Base-by-base conservation (phyloP, 2,797 vertebrate genomes). In the Pogoniulus pusillus region DNA sequence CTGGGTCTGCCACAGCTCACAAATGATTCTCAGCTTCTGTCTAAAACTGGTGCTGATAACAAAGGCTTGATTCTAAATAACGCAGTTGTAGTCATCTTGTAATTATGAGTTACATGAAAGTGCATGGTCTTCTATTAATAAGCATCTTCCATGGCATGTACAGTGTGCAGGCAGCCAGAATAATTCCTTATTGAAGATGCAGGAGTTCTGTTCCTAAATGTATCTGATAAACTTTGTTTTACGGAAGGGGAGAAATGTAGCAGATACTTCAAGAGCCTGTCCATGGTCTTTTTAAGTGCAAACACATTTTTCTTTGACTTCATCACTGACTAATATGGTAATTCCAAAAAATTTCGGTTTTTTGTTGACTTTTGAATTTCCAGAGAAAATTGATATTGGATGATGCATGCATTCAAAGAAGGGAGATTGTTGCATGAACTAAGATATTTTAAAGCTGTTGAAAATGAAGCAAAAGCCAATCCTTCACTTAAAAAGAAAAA, bases 21-120 rank as follows among this genome's bases (percentile, higher is more conserved):
- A 97, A 96, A 96, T 96, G 97, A 96, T 98, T 97, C 96, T 97
- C 96, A 87, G 96, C 95, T 97, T 97, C 97, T 97, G 97, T 97
- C 97, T 96, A 97, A 97, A 98, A 97, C 97, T 95, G 95, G 93
- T 92, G 96, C 96, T 95, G 97, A 97, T 98, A 97, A 98, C 97
- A 98, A 98, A 98, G 96, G 92, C 96, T 96, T 94, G 94, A 95
- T 97, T 97, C 97, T 97, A 97, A 97, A 96, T 97, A 97, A 97
- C 96, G 96, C 91, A 55, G 91, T 97, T 93, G 91, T 94, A 95
- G 92, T 97, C 83, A 90, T 97, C 96, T 97, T 97, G 97, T 98
- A 98, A 98, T 98, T 98, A 97, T 97, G 97, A 98, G 97, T 98
- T 98, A 98, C 97, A 97, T 93, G 95, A 96, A 97, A 96, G 96